Evolutionary conservation across 2,888 invertebrate genomes (phyloP), one percentile per base, ranked within the genome.

Genomic region (Heteropelma amictum): DNA sequence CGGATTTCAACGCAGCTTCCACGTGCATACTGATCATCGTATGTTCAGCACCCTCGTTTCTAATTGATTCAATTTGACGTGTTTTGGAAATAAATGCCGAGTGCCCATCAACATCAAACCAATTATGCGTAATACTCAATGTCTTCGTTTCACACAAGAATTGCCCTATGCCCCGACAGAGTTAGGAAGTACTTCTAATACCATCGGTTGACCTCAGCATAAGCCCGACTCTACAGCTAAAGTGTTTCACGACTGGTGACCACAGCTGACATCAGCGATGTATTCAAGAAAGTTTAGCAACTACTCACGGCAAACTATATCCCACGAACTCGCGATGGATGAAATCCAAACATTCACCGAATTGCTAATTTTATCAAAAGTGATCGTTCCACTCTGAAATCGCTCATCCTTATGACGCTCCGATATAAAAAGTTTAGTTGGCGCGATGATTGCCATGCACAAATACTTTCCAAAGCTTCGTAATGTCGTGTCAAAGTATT

Each of bases 51-150:
- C 68, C 75, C 35, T 30, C 30, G 33, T 64, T 58, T 73, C 80
- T 84, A 82, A 84, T 84, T 84, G 81, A 84, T 83, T 84, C 83
- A 84, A 85, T 85, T n/a, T 84, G 83, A 83, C 82, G 81, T 82
- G 82, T 78, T 79, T 82, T 81, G 73, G 79, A 81, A 82, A 82
- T 83, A 81, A 56, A 72, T 77, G 76, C 69, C 76, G 61, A 77
- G 72, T 72, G 65, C 38, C n/a, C n/a, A 47, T 77, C 77, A 77
- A 68, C 79, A 80, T 80, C 80, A 76, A 79, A 76, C 76, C 82
- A 82, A 83, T 84, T 83, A 82, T 82, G 76, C 61, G 54, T 65
- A 74, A 75, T 65, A 68, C 78, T 78, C 76, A 73, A 80, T 79
- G 65, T 79, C 80, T 79, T 78, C 76, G 71, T 79, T 72, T 42